Evolutionary conservation across 2,797 vertebrate genomes (phyloP).

Genomic region (Epinephelus awoara): DNA sequence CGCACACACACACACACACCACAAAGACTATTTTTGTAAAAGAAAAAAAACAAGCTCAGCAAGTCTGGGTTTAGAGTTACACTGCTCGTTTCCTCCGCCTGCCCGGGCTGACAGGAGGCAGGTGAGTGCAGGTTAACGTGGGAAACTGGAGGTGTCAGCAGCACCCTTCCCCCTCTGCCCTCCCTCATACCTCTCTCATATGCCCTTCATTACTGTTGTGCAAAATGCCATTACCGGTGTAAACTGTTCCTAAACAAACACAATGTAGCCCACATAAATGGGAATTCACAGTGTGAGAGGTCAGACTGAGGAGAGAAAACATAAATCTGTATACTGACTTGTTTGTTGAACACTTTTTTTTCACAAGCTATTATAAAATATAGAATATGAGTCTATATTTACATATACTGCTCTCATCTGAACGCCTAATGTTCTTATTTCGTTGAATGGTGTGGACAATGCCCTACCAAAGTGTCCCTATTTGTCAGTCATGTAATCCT

Average conservation of each 20-base stretch:
- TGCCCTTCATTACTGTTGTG: slow-evolving; percentile 63
- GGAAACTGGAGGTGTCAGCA: slow-evolving; percentile 77
- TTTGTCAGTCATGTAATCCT: slow-evolving; percentile 61
- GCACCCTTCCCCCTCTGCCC: slow-evolving; percentile 17
- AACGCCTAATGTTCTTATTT: slow-evolving; percentile 13
- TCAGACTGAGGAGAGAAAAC: slow-evolving; percentile 10
- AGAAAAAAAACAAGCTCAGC: slow-evolving; percentile 67
- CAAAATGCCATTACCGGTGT: slow-evolving; percentile 31
- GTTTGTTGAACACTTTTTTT: not conserved
- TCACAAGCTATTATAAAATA: not conserved
- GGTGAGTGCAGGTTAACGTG: slow-evolving; percentile 79
- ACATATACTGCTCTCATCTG: not conserved
- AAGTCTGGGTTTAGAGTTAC: slow-evolving; percentile 79
- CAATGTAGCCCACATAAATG: slow-evolving; percentile 14
- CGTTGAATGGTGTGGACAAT: slow-evolving; percentile 28
- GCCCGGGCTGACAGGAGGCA: slow-evolving; percentile 68
- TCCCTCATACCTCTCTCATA: slow-evolving; percentile 28
- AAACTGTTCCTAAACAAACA: slow-evolving; percentile 27
- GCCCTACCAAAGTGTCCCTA: slow-evolving; percentile 18
- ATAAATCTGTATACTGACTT: not conserved
- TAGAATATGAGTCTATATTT: not conserved
- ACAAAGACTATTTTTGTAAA: slow-evolving; percentile 68
- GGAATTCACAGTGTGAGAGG: slow-evolving; percentile 16
- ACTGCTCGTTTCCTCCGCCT: slow-evolving; percentile 65
- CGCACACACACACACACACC: slow-evolving; percentile 2